Base-by-base conservation (phyloP, 2,113 vertebrate species). In the Oreochromis tanganicae region DNA sequence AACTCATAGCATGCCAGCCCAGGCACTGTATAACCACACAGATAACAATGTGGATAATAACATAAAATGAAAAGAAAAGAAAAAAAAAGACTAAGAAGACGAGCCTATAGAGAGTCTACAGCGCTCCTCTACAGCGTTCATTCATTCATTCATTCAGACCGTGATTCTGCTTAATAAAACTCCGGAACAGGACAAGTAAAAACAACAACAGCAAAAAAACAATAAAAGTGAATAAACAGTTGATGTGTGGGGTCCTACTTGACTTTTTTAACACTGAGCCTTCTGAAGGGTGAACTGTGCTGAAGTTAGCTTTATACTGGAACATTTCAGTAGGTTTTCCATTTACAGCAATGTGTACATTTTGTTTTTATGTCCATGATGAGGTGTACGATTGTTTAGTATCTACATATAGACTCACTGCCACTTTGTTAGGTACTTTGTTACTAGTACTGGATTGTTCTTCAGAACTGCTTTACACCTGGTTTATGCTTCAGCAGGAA, bases 291-390 rank as follows among this genome's bases (percentile, higher is more conserved):
- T 50, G 27, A 32, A 50, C 71, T 78, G n/a, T 78, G 34, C 21
- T 84, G 84, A 92, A 88, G 89, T 52, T 59, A 48, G 82, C 12
- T 83, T 85, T 3, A 43, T 85, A 88, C 46, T 87, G 71, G 50
- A 6, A 5, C 41, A 24, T 50, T 73, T 63, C 11, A 88, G 29
- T 54, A 50, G 71, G 17, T 78, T 75, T 75, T 50, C 43, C 41
- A 75, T 75, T 48, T 75, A 32, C 21, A 73, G 13, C 21, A 29
- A 78, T 19, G 24, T 78, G 16, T 1, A 19, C 2, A 78, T 46
- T 48, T 17, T 29, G 16, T 78, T 78, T 78, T 78, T 17, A 78
- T 50, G 71, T 32, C 10, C 6, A 50, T 0, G 16, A 78, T 50
- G 27, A n/a, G 6, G 27, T 50, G 9, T 50, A 75, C 48, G 43